Conservation (phyloP, 1,140 invertebrate species). For the Laupala kohalensis region DNA sequence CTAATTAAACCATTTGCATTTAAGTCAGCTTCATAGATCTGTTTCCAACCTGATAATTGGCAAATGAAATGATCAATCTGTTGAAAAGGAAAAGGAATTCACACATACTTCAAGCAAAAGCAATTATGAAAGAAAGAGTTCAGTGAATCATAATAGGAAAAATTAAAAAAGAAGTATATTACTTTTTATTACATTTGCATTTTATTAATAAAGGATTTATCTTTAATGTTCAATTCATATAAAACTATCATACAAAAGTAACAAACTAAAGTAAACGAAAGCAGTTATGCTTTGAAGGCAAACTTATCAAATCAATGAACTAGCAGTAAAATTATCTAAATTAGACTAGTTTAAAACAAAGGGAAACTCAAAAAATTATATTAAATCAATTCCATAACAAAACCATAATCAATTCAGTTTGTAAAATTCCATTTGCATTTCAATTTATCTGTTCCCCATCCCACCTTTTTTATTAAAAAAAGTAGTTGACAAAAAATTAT, state of each 20-base stretch:
- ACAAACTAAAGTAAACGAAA: no score
- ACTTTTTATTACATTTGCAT: neutral
- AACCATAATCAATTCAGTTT: no score
- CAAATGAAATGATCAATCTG: neutral
- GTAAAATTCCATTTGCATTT: no score
- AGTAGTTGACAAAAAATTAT: no score
- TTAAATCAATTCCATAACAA: neutral
- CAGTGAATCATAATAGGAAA: neutral
- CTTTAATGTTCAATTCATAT: neutral
- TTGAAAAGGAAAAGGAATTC: neutral
- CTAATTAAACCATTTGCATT: no score
- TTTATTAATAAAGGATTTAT: neutral
- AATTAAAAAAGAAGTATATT: neutral
- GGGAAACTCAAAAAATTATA: neutral
- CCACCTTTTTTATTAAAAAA: no score
- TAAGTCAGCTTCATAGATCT: neutral
- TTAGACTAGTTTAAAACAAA: neutral
- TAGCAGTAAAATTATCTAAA: no score
- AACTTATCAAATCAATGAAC: no score
- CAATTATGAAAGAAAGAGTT: neutral
- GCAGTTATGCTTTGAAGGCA: no score
- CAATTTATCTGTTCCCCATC: no score
- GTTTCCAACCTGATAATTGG: neutral
- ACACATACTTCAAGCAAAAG: neutral
- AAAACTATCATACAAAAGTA: neutral